These are phyloP conservation scores for Pteropus rufus DNA, from an alignment of 2,797 vertebrate species.

Conservation along the genomic window DNA sequence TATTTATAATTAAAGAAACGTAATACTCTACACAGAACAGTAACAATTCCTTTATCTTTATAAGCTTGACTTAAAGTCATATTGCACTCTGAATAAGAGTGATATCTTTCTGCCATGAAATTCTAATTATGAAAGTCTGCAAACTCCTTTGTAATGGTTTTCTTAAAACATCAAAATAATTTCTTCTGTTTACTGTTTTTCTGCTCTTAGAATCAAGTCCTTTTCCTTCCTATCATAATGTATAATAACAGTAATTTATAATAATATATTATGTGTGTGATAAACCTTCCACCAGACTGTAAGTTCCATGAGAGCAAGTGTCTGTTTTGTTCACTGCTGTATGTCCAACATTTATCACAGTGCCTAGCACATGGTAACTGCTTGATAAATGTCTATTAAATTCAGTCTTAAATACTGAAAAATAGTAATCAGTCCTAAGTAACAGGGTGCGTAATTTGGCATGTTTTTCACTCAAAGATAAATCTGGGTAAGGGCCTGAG, in stretches of 20 bases:
- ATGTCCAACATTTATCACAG: neutral
- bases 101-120: neutral
- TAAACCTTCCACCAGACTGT: neutral
- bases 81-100: neutral
- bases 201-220: neutral
- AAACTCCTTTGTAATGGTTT: neutral
- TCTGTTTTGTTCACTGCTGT: neutral
- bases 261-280: neutral
- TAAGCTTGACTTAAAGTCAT: neutral
- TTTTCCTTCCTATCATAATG: neutral
- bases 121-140: neutral
- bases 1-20: neutral
- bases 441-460: neutral
- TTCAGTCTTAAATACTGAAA: neutral
- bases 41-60: neutral
- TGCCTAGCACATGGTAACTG: no score
- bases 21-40: neutral
- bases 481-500: neutral
- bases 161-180: neutral
- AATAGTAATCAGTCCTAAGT: neutral
- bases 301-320: neutral
- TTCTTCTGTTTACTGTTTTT: neutral
- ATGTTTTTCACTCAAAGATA: neutral
- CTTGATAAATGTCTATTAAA: neutral
- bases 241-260: neutral